These are phyloP conservation scores for Epirrhoe tristata DNA, from an alignment of 2,888 invertebrate genomes.

Conservation along the genomic window DNA sequence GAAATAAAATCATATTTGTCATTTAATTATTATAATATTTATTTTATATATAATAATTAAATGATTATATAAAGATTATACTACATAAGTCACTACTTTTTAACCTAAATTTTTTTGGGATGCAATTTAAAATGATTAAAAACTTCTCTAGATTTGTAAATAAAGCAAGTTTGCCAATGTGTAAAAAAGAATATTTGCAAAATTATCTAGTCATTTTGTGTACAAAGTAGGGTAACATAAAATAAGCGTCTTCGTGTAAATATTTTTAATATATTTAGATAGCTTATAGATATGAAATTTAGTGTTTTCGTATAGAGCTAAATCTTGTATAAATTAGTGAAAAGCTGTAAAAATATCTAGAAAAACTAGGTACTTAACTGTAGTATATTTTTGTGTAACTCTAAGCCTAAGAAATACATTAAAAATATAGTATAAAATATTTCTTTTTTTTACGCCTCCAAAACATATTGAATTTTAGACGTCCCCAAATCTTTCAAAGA, in stretches of 20 bases:
- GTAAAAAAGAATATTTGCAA: constrained; percentile 41
- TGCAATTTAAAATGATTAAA: no score
- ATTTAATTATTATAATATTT: no score
- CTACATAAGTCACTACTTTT: no score
- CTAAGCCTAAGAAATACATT: constrained; percentile 55
- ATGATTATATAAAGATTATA: no score
- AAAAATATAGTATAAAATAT: constrained; percentile 5
- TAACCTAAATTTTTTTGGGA: no score
- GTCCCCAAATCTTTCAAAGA: no score
- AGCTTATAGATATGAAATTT: constrained; percentile 50
- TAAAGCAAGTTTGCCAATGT: constrained; percentile 7
- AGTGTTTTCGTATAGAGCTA: constrained; percentile 43
- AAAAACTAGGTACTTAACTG: constrained; percentile 55
- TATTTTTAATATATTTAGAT: constrained; percentile 53
- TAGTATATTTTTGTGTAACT: constrained; percentile 79
- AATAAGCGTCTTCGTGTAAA: constrained; percentile 55
- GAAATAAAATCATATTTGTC: not conserved
- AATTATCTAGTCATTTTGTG: constrained; percentile 77
- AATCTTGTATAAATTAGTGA: constrained; percentile 26
- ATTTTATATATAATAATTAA: no score
- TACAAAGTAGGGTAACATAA: constrained; percentile 72
- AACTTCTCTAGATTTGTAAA: not conserved
- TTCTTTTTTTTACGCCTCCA: not conserved
- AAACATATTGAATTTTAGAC: not conserved
- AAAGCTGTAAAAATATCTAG: constrained; percentile 14